Evolutionary conservation across 1,140 invertebrate species (phyloP), one percentile per base, ranked within the genome.

Genomic region (Drosophila athabasca): DNA sequence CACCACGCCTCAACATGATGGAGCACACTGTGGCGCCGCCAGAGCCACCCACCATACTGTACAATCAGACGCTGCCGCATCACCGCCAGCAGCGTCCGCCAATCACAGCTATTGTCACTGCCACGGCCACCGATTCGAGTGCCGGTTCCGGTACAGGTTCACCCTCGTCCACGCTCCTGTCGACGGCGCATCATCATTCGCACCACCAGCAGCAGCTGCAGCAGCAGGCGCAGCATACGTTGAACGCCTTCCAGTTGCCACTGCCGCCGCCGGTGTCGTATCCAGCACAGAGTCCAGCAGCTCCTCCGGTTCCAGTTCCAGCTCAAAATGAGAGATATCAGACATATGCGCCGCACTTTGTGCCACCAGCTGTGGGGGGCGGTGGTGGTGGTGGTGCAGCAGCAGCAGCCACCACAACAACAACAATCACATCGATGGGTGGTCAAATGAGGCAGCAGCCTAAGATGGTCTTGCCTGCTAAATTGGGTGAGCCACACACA

Each of bases 401-500:
- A 22, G 44, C 44, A 48, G 1, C 70, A 51, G 43, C 53, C 49
- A 46, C 69, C 31, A 52, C 69, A 39, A 48, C 54, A 52, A 50
- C 72, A 24, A 61, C 70, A 66, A 45, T 64, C 45, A 24, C 64
- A 68, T 48, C 76, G 71, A 60, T 74, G 61, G 72, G 62, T 74
- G 82, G 77, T 62, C 53, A 69, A 52, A 74, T 68, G 70, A 75
- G 85, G 62, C 84, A 89, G 35, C 85, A 84, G 60, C 73, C 87
- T 62, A 90, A 90, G 85, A 76, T 69, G 78, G 59, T 87, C 75
- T 82, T 88, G 83, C 83, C 83, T 82, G 64, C 73, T 71, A 79
- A 87, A 53, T 83, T 84, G 82, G 90, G 90, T 91, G 90, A 91
- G 90, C 85, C 75, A 88, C 69, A 73, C 29, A 67, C 41, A 66